These are phyloP conservation scores for Platycercus adscitus DNA, from an alignment of 2,113 vertebrate species.

Conservation along the genomic window DNA sequence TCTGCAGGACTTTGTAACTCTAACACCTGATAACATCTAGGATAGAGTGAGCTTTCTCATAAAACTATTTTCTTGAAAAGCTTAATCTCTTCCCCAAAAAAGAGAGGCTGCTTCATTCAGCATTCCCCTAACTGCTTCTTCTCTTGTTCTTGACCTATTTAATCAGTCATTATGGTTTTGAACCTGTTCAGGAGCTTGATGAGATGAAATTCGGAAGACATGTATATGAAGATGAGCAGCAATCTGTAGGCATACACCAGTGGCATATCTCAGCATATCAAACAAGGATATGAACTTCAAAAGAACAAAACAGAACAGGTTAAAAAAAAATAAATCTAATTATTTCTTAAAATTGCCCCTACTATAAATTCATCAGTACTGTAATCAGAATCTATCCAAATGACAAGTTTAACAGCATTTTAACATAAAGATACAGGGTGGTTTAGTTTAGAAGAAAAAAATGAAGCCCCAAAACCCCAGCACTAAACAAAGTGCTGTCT, in stretches of 20 bases:
- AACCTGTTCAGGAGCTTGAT: constrained; percentile 82
- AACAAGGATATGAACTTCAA: constrained; percentile 88
- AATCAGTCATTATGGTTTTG: constrained; percentile 87
- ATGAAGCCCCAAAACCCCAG: background rate
- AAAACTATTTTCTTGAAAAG: background rate
- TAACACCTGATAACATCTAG: constrained; percentile 18
- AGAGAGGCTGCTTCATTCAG: constrained; percentile 67
- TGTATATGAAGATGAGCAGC: constrained; percentile 90
- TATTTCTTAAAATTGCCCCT: background rate
- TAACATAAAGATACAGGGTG: background rate
- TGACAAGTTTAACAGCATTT: background rate
- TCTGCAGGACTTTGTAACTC: constrained; percentile 14
- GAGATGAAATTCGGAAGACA: constrained; percentile 92
- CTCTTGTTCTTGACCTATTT: constrained; percentile 87
- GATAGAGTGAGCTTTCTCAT: background rate
- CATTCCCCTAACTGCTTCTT: constrained; percentile 75
- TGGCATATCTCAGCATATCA: constrained; percentile 92
- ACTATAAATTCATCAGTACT: background rate
- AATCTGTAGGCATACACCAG: constrained; percentile 92
- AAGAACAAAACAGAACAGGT: constrained; percentile 58
- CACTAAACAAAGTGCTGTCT: background rate
- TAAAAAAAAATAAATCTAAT: background rate
- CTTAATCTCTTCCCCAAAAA: constrained; percentile 63
- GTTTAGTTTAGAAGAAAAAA: background rate
- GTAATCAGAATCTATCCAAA: background rate